A percentile compares a stretch with the other conserved stretches of the same genome.
Evolutionary conservation across 2,888 invertebrate species (phyloP).

Genomic region (Cistogaster globosa): DNA sequence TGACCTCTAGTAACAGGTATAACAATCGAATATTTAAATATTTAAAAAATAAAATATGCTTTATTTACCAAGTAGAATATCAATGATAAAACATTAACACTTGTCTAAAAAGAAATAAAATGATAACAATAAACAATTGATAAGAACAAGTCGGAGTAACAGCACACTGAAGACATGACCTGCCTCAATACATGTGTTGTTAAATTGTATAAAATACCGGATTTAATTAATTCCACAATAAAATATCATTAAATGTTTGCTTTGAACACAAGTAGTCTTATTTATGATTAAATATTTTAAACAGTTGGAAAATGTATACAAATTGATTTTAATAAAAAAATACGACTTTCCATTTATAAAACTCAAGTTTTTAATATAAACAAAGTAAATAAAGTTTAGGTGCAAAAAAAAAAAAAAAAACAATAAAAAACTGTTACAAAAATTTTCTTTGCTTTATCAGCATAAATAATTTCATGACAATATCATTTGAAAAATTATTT

Average conservation of each 20-base stretch:
- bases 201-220: background rate
- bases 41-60: no score
- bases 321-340: background rate
- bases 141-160: background rate
- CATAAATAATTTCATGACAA: background rate
- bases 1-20: no score
- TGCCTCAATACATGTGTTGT: background rate
- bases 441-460: background rate
- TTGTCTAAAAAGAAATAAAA: background rate
- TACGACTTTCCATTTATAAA: background rate
- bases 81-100: background rate
- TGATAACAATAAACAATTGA: background rate
- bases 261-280: background rate
- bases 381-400: background rate
- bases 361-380: background rate
- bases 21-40: no score
- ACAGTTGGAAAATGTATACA: background rate
- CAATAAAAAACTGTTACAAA: background rate
- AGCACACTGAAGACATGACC: background rate
- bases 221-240: background rate
- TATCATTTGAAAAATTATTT: background rate
- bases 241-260: background rate
- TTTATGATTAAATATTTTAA: background rate
- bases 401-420: background rate
- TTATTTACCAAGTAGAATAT: background rate